phyloP scores from a whole-genome alignment of 2,113 vertebrate species.

The Pedetes capensis region DNA sequence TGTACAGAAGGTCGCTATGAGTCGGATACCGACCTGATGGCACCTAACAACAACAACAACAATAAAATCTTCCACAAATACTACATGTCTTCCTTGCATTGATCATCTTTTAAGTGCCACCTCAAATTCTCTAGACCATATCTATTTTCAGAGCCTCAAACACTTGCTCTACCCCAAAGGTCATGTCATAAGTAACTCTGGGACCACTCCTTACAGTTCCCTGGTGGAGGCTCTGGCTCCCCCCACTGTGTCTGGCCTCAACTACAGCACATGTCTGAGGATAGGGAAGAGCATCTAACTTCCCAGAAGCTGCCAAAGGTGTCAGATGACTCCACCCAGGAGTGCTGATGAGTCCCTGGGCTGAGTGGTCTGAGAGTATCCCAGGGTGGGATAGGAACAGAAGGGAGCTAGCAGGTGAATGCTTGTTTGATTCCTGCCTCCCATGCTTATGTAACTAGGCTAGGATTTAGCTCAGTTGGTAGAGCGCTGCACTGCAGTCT shows the following conservation, averaged over 20 bases:
- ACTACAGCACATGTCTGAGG: not conserved
- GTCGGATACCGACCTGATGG: no score
- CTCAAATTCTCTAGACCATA: accelerated
- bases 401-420: not conserved
- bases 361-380: not conserved
- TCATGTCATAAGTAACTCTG: not conserved
- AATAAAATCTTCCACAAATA: not conserved
- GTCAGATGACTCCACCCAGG: not conserved
- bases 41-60: no score
- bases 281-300: not conserved
- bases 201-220: not conserved
- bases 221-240: not conserved
- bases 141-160: not conserved
- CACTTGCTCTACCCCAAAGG: not conserved
- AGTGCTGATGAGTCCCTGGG: not conserved
- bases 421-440: not conserved
- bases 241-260: not conserved
- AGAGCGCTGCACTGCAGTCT: no score
- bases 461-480: no score
- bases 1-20: no score
- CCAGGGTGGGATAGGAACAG: not conserved
- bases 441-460: no score
- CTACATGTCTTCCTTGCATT: not conserved
- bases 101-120: not conserved
- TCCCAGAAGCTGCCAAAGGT: not conserved